A percentile compares a stretch with the other conserved stretches of the same genome.
Conservation (phyloP, 2,888 invertebrate species). For the Rotaria magnacalcarata region DNA sequence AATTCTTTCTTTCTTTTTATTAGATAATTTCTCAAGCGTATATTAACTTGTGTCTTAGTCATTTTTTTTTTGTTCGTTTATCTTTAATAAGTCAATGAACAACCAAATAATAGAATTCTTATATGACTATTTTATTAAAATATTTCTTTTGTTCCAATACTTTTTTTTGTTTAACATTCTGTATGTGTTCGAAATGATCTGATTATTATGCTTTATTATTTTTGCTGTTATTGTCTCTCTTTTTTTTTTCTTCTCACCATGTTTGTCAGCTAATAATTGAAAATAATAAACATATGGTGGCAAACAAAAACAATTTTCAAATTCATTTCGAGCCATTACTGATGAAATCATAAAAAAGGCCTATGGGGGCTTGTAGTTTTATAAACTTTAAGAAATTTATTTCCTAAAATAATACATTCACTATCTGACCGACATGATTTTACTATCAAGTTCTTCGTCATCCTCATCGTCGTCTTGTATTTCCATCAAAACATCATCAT, state of each 20-base stretch:
- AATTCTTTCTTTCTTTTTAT: not conserved
- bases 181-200: conserved; percentile 25
- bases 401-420: not conserved
- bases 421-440: not conserved
- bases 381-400: not conserved
- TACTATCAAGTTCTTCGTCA: not conserved
- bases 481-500: not conserved
- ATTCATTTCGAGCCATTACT: too few relatives aligned
- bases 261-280: not conserved
- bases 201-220: conserved; percentile 8
- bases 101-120: not conserved
- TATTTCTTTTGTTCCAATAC: not conserved
- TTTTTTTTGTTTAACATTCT: not conserved
- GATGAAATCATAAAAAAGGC: too few relatives aligned
- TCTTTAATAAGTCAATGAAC: not conserved
- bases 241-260: not conserved
- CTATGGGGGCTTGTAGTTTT: not conserved
- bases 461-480: not conserved
- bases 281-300: not conserved
- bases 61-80: not conserved
- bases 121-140: not conserved
- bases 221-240: not conserved
- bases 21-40: conserved; percentile 17
- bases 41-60: conserved; percentile 4
- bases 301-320: not conserved